phyloP scores from a whole-genome alignment of 1,140 invertebrate species.

The Drosophila fuyamai region DNA sequence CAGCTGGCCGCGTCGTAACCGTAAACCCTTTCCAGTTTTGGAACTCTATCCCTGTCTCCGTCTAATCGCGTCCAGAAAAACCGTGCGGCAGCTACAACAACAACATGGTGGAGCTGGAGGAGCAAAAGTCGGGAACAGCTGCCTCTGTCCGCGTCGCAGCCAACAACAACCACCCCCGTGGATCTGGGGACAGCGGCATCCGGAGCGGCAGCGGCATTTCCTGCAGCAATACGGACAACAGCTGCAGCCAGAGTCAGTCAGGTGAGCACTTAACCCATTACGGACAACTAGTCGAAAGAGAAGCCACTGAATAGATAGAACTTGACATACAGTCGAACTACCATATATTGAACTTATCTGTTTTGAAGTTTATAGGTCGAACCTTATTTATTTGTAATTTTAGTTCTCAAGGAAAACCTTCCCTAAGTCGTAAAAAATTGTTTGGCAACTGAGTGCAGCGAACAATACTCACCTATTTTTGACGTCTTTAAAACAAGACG shows the following conservation, averaged over 20 bases:
- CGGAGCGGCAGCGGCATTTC: conserved; percentile 66
- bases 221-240: conserved; percentile 78
- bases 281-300: no score
- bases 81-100: conserved; percentile 16
- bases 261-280: conserved; percentile 58
- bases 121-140: conserved; percentile 63
- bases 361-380: no score
- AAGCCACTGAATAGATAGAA: not conserved
- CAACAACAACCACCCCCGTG: conserved; percentile 50
- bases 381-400: no score
- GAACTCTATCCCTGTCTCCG: conserved; percentile 6
- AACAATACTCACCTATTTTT: no score
- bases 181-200: conserved; percentile 70
- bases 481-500: no score
- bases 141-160: conserved; percentile 21
- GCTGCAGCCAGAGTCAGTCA: conserved; percentile 79
- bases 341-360: no score
- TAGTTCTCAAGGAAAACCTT: no score
- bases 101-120: conserved; percentile 77
- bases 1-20: conserved; percentile 65
- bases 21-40: conserved; percentile 43
- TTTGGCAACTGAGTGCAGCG: no score
- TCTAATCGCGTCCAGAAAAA: conserved; percentile 15
- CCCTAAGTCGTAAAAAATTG: no score
- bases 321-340: no score